Conservation (phyloP, 2,113 vertebrate species). For the Colinus virginianus region DNA sequence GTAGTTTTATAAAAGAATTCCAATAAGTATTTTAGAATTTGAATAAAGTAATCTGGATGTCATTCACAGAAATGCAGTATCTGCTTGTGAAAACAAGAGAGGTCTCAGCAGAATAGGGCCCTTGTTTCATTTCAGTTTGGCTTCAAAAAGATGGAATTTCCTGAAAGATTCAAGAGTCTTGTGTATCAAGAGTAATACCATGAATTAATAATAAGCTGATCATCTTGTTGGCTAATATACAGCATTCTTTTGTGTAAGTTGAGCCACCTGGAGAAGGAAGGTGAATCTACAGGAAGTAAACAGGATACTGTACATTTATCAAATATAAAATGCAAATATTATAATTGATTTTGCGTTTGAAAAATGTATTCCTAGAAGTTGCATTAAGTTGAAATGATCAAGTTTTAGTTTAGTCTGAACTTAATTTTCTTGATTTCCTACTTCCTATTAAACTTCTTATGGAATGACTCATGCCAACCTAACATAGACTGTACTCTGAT, state of each 20-base stretch:
- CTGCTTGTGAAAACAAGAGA: neutral
- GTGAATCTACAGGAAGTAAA: neutral
- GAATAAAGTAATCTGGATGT: neutral
- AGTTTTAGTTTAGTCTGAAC: neutral
- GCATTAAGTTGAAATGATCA: neutral
- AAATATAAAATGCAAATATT: neutral
- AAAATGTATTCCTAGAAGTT: neutral
- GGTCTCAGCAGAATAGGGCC: neutral
- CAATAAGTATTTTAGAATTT: neutral
- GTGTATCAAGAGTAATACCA: neutral
- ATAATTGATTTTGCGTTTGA: neutral
- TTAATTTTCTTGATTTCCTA: neutral
- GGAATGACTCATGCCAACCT: neutral
- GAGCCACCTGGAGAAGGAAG: neutral
- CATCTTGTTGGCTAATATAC: too few species aligned
- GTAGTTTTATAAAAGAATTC: neutral
- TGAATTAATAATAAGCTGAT: neutral
- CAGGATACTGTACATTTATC: neutral
- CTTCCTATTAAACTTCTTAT: neutral
- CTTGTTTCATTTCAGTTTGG: neutral
- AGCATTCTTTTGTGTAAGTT: neutral
- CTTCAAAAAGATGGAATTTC: neutral
- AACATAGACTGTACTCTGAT: neutral
- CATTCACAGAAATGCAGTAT: neutral
- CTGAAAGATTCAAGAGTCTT: neutral